Evolutionary conservation across 53 echinoderm and acorn worm genomes (phyloP), one percentile per base, ranked within the genome.

Genomic region (Hippasteria phrygiana): DNA sequence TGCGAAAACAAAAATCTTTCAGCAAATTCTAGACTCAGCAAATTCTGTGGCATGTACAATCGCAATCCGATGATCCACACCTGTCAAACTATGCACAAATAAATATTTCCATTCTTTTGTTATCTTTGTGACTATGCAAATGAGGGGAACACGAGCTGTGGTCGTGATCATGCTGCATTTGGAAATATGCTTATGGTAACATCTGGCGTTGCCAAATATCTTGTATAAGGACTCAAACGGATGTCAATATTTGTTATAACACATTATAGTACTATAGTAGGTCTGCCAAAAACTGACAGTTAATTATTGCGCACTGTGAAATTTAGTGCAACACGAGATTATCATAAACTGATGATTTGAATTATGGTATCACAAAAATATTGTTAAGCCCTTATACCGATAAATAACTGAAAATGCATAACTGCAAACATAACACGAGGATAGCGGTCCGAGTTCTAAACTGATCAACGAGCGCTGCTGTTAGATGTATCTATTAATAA

Each of bases 1-100:
- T n/a, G n/a, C n/a, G n/a, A n/a, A n/a, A n/a, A n/a, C n/a, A n/a
- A n/a, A n/a, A n/a, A n/a, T 17, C 9, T 17, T 20, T 20, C 55
- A 55, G 17, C 55, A 55, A 55, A 55, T 2, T 2, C 10, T 55
- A 59, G 20, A 59, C 3, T 5, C 22, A 59, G 8, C n/a, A 7
- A 11, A 45, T 11, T 7, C 5, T 5, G 11, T 5, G 11, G 46
- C 6, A 11, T 7, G 11, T 59, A 22, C 59, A 59, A 27, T 79
- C 37, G 37, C 4, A 39, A 70, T 85, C 70, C 70, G 48, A 85
- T 85, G 85, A 32, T 85, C n/a, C 32, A n/a, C 85, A 85, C 85
- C 85, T 85, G 71, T 45, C 9, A 16, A 78, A 20, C 26, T 33
- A n/a, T 31, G 16, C 48, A 33, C 50, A 47, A 14, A 14, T 13